Percentiles rank a stretch among this genome's conserved stretches.
These are phyloP conservation scores for Holacanthella duospinosa DNA, from an alignment of 2,888 invertebrate species.

Conservation along the genomic window DNA sequence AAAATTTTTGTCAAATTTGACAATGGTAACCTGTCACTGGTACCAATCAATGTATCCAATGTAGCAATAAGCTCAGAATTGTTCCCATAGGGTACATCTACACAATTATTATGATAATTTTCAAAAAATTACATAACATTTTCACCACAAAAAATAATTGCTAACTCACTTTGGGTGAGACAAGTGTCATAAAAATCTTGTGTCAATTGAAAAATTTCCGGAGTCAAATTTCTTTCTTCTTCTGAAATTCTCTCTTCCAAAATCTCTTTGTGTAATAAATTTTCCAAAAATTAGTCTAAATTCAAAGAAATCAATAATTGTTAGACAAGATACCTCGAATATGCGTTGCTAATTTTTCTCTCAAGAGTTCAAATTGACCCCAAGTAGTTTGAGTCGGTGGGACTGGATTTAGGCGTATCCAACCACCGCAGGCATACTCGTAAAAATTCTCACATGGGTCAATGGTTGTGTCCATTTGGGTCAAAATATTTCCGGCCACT, in stretches of 20 bases:
- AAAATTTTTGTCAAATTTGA: not conserved
- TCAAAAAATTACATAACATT: not conserved
- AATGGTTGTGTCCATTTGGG: constrained; percentile 41
- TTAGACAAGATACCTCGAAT: constrained; percentile 48
- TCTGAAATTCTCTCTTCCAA: not conserved
- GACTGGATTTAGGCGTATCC: constrained; percentile 43
- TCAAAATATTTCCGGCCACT: constrained; percentile 38
- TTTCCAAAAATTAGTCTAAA: no score
- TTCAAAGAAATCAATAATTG: no score
- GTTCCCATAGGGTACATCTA: not conserved
- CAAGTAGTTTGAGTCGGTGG: constrained; percentile 41
- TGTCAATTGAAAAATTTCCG: not conserved
- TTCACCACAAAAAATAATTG: not conserved
- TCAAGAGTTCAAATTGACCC: constrained; percentile 53
- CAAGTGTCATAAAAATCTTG: constrained; percentile 1
- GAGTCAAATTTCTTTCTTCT: not conserved
- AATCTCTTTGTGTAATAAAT: not conserved
- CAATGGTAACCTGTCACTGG: not conserved
- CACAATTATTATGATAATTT: not conserved
- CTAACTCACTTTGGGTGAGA: not conserved
- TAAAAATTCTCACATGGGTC: constrained; percentile 47
- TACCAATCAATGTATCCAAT: not conserved
- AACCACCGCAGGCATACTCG: constrained; percentile 46
- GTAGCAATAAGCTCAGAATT: not conserved
- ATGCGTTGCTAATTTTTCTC: constrained; percentile 47